Evolutionary conservation across 2,888 invertebrate genomes (phyloP).

Genomic region (Xestia rhomboidea): DNA sequence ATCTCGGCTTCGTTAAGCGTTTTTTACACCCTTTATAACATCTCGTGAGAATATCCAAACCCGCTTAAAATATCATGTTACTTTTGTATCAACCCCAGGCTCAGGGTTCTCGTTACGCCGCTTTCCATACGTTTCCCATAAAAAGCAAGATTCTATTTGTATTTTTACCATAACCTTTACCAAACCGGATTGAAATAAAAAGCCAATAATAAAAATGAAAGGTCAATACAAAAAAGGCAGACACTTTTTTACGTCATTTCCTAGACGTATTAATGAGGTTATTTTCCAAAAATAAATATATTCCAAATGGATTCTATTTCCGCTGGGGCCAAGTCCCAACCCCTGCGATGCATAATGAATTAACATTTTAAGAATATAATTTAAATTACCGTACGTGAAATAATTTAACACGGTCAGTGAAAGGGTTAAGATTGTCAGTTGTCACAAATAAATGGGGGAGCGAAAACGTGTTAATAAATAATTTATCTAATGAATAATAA

Average conservation of each 20-base stretch:
- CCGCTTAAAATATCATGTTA: constrained; percentile 44
- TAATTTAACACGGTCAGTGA: constrained; percentile 81
- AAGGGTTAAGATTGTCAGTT: constrained; percentile 87
- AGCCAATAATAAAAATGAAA: constrained; percentile 47
- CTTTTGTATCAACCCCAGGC: constrained; percentile 6
- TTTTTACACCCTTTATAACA: background rate
- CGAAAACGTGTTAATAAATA: constrained; percentile 75
- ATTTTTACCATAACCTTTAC: constrained; percentile 55
- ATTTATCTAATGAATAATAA: constrained; percentile 69
- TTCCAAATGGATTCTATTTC: constrained; percentile 72
- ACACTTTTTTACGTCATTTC: constrained; percentile 53
- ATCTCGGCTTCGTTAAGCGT: background rate
- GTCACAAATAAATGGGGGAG: constrained; percentile 80
- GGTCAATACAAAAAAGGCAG: constrained; percentile 44
- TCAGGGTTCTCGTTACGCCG: background rate
- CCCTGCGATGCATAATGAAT: constrained; percentile 80
- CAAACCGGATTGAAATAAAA: constrained; percentile 42
- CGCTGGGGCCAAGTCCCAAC: constrained; percentile 68
- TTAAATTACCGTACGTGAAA: constrained; percentile 74
- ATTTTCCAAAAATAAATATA: constrained; percentile 58
- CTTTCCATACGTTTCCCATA: constrained; percentile 6
- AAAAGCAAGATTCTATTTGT: constrained; percentile 34
- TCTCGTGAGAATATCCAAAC: constrained; percentile 7
- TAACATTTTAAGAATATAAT: constrained; percentile 87
- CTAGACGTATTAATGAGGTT: constrained; percentile 56